Conservation (phyloP, 2,888 invertebrate species). For the Eristalis pertinax region DNA sequence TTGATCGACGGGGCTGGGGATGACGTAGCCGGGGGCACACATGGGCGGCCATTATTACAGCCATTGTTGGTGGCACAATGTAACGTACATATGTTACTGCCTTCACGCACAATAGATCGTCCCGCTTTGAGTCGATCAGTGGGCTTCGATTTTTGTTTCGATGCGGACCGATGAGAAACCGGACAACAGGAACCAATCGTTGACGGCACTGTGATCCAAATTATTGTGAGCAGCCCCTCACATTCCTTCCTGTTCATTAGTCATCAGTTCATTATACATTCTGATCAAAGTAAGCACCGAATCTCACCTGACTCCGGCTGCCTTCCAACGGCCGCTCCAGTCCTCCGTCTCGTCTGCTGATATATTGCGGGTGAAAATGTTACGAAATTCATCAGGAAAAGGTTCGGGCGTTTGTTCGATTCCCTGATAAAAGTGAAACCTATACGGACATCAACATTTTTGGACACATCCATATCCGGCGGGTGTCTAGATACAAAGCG, state of each 20-base stretch:
- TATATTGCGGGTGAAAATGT: neutral
- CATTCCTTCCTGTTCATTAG: no score
- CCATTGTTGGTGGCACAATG: neutral
- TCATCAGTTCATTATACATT: no score
- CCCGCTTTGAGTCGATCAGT: no score
- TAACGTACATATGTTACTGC: neutral
- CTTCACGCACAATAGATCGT: neutral
- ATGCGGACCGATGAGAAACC: no score
- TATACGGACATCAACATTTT: constrained; percentile 31
- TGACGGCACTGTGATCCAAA: no score
- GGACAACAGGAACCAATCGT: no score
- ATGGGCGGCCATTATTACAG: neutral
- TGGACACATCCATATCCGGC: constrained; percentile 32
- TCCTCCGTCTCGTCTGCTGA: neutral
- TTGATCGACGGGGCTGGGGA: neutral
- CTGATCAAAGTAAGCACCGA: no score
- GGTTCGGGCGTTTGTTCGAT: neutral
- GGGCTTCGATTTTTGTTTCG: neutral
- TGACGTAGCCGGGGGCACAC: neutral
- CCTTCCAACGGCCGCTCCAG: no score
- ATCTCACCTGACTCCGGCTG: no score
- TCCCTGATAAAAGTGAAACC: constrained; percentile 54
- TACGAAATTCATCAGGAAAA: constrained; percentile 25
- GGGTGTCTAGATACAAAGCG: constrained; percentile 19
- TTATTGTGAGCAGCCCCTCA: no score